phyloP scores from a whole-genome alignment of 2,888 invertebrate genomes.

The Catocala fraxini region DNA sequence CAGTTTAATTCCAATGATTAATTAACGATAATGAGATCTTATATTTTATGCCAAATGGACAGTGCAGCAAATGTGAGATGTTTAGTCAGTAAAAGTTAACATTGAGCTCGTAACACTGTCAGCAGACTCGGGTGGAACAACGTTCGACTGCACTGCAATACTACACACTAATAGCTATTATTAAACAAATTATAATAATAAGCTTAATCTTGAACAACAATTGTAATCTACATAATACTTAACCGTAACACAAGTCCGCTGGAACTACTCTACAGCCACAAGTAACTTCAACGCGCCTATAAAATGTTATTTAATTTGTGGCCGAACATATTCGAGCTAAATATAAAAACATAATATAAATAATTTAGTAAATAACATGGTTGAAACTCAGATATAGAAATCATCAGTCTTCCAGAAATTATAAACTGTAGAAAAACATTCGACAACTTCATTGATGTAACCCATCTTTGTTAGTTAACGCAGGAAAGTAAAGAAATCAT shows the following conservation, averaged over 20 bases:
- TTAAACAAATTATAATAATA: constrained; percentile 35
- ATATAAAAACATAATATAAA: not conserved
- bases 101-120: constrained; percentile 27
- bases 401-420: constrained; percentile 6
- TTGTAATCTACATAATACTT: constrained; percentile 50
- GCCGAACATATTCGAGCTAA: constrained; percentile 6
- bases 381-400: constrained; percentile 1
- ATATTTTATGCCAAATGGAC: constrained; percentile 56
- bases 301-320: not conserved
- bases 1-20: constrained; percentile 46
- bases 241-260: constrained; percentile 43
- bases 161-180: constrained; percentile 34
- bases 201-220: constrained; percentile 43
- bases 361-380: constrained; percentile 6
- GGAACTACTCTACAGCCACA: constrained; percentile 42
- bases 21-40: constrained; percentile 69
- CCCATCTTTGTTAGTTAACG: no score
- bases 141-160: constrained; percentile 41
- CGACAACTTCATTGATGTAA: not conserved
- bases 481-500: constrained; percentile 1
- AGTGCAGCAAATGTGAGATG: constrained; percentile 42
- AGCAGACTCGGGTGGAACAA: constrained; percentile 17
- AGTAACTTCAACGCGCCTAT: constrained; percentile 16
- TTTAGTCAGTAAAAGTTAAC: constrained; percentile 28
- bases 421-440: constrained; percentile 2